These are phyloP conservation scores for Ochropacha duplaris DNA, from an alignment of 2,888 invertebrate species.

Conservation along the genomic window DNA sequence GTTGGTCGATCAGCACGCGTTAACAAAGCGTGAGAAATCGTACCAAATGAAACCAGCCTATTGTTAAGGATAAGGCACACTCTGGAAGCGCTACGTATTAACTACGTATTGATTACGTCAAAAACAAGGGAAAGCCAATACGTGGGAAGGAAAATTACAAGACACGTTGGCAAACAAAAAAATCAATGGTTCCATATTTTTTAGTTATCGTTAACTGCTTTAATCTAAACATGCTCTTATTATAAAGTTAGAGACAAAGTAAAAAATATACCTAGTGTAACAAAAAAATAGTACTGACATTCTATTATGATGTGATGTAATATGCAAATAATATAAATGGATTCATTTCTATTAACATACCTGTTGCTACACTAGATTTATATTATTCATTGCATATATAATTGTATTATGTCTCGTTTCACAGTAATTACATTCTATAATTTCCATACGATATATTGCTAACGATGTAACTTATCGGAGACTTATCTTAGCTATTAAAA, in stretches of 20 bases:
- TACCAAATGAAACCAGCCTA: constrained; percentile 23
- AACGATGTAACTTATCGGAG: neutral
- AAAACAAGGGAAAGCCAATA: too few relatives aligned
- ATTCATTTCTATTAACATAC: neutral
- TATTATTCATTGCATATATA: neutral
- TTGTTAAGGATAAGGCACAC: neutral
- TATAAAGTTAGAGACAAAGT: too few relatives aligned
- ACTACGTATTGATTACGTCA: neutral
- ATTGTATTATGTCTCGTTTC: neutral
- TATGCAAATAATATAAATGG: neutral
- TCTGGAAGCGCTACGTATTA: neutral
- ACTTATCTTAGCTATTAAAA: neutral
- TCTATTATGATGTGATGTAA: neutral
- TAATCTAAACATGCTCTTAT: too few relatives aligned
- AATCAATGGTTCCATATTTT: too few relatives aligned
- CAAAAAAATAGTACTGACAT: too few relatives aligned
- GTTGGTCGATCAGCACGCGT: constrained; percentile 4
- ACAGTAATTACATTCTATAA: neutral
- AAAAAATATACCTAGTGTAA: too few relatives aligned
- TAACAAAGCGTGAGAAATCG: constrained; percentile 31
- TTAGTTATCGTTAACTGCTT: too few relatives aligned
- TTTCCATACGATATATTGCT: neutral
- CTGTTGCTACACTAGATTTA: neutral
- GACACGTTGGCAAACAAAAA: too few relatives aligned
- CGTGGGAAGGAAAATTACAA: too few relatives aligned